Base-by-base conservation (phyloP, 2,797 vertebrate genomes). In the Periophthalmus magnuspinnatus region DNA sequence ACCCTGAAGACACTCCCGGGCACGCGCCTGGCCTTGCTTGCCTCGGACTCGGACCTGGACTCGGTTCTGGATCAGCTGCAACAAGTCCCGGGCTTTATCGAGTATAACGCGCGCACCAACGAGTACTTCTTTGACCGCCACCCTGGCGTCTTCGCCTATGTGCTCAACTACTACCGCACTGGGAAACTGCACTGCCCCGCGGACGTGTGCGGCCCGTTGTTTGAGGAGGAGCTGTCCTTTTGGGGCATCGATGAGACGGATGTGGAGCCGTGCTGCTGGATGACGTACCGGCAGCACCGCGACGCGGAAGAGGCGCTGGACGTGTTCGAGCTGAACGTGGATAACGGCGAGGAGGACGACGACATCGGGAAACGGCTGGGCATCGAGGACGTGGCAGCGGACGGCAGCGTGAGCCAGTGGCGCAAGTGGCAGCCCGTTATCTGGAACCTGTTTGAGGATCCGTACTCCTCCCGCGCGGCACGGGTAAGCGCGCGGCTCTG, bases 251-350 rank as follows among this genome's bases (percentile, higher is more conserved):
- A 98, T 86, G 96, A 98, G 94, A 97, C 95, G 57, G 97, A 98
- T 90, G 97, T 98, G 93, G 96, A 98, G 91, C 96, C 96, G 48
- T 98, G 97, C 92, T 98, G 97, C 91, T 98, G 97, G 97, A 98
- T 98, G 97, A 96, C 95, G 52, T 98, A 98, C 90, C 85, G 97
- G 74, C 97, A 98, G 89, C 97, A 98, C 92, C 93, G 97, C 36
- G 97, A 98, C 82, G 97, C 97, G 1, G 97, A 98, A 85, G 97
- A 98, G 89, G 97, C 97, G 2, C 94, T 98, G 61, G 97, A 98
- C 87, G 97, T 97, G 85, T 99, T 98, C 74, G 96, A 98, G 91
- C 91, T 94, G 78, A 94, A 93, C 84, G 92, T 93, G 79, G 91
- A 93, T 81, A 90, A 72, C 76, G 90, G 88, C 5, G 91, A 92